Evolutionary conservation across 1,140 invertebrate genomes (phyloP), one percentile per base, ranked within the genome.

Genomic region (Schlechtendalia chinensis): DNA sequence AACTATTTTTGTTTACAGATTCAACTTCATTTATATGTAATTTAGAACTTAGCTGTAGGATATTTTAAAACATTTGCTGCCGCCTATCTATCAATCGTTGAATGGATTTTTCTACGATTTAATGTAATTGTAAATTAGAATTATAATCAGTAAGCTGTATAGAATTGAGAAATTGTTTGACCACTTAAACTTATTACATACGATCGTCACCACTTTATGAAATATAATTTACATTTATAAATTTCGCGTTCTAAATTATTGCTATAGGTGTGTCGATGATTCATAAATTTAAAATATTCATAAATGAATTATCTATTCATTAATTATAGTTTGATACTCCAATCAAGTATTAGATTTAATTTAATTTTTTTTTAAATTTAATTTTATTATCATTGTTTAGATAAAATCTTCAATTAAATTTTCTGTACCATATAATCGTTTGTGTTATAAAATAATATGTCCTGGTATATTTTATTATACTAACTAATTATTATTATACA

Each of bases 21-120:
- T 79, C 58, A 79, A 79, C 22, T 79, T 79, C 75, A 79, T 79
- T 27, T 79, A 79, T 79, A 79, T 79, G 75, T 79, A 79, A 63
- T 79, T 61, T 59, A 79, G 75, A 45, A 79, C 16, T 61, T 61
- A 79, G 58, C 22, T 63, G 22, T 79, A 79, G 56, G 58, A 79
- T 79, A 61, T 59, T 79, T 79, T 63, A 59, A 79, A n/a, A 75
- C 27, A 59, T 63, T 79, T 79, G 75, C 75, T 79, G 56, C 58
- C 32, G 32, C 32, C 8, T 39, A 39, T 39, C 75, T 29, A 39
- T 58, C 72, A 32, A 74, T 54, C 29, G 53, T 56, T 58, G 17
- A 75, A 27, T 27, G 58, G 54, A 75, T 75, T 75, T 58, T 56
- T 75, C 72, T 58, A 58, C 54, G 29, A 58, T 75, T 45, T 39